Evolutionary conservation across 2,888 invertebrate genomes (phyloP), one percentile per base, ranked within the genome.

Genomic region (Drosophila putrida): DNA sequence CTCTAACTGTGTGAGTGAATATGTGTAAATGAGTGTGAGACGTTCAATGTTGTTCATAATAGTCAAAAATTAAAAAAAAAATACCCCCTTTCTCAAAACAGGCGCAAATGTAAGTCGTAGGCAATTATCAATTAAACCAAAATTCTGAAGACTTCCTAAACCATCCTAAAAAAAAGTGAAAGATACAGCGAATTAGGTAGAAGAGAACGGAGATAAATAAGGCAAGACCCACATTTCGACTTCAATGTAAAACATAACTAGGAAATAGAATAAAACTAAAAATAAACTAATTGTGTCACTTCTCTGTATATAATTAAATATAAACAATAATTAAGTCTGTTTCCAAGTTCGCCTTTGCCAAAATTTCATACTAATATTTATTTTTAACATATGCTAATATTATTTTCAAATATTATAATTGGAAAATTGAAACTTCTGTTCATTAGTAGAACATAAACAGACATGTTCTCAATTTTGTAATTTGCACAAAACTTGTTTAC

Each of bases 211-310:
- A 50, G 15, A 8, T 31, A 15, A 28, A 55, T 27, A 43, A 25
- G 44, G 28, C 51, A 47, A 69, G 39, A 10, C 54, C 62, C 38
- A 57, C 39, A 54, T 38, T 70, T 70, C 39, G 39, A 62, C 28
- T 60, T 55, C 46, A 58, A 20, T 59, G 44, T 59, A 58, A 51
- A 57, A 20, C 28, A 33, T 31, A 35, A 11, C 41, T 54, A 58
- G 58, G 31, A 28, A 11, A 25, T 27, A 41, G 27, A 13, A 70
- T 54, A 62, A 41, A 25, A 43, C 59, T 43, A 59, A 66, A 62
- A 47, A 43, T 44, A 53, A 58, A 64, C 28, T 62, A 69, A 57
- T 51, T 58, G 53, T 78, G 68, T 58, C 60, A 61, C 74, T 61
- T 71, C 50, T 28, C 20, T 72, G 74, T 73, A 78, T 65, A 59